These are phyloP conservation scores for Bombylius major DNA, from an alignment of 2,888 invertebrate species.

Conservation along the genomic window DNA sequence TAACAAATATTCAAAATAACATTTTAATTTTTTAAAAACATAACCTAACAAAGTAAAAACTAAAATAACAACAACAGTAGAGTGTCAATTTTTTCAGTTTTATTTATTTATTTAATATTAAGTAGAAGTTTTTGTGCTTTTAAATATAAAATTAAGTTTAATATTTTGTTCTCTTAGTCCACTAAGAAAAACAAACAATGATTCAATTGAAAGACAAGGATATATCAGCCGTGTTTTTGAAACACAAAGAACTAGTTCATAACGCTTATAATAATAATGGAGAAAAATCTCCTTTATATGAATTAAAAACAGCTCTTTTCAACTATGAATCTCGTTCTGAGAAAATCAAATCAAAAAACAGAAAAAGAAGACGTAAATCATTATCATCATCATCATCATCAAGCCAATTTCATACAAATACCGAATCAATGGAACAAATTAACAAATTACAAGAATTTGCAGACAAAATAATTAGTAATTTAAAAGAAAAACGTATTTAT, in stretches of 20 bases:
- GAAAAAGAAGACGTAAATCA: neutral
- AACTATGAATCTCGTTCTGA: slow-evolving; percentile 14
- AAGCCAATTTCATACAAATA: neutral
- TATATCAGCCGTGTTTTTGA: slow-evolving; percentile 20
- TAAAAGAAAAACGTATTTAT: neutral
- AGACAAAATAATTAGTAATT: neutral
- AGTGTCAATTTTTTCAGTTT: too few species aligned
- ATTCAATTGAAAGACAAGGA: neutral
- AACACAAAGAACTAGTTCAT: slow-evolving; percentile 25
- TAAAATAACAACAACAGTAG: too few species aligned
- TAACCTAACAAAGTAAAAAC: too few species aligned
- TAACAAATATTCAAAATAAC: too few species aligned
- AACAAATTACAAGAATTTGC: neutral
- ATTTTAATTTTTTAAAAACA: too few species aligned
- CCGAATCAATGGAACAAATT: neutral
- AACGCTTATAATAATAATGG: slow-evolving; percentile 14
- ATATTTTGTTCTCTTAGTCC: too few species aligned
- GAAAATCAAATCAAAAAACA: neutral
- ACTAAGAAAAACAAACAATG: neutral
- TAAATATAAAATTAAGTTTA: too few species aligned
- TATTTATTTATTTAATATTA: too few species aligned
- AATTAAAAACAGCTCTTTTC: slow-evolving; percentile 22
- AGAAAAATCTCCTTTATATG: slow-evolving; percentile 5
- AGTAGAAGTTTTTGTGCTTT: too few species aligned
- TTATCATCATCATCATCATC: neutral